Conservation (phyloP, 2,113 vertebrate species). For the rat (Rattus norvegicus) region GRCr8 NC_086024.1:122482001-122482500, state of each 20-base stretch:
- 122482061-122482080: background rate
- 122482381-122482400: no score
- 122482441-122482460: no score
- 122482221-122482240: background rate
- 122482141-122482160: background rate
- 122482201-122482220: background rate
- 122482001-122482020: constrained; percentile 31
- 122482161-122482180: background rate
- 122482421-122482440: no score
- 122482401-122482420: no score
- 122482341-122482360: no score
- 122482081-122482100: background rate
- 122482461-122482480: no score
- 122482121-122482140: background rate
- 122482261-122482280: no score
- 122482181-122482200: background rate
- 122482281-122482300: no score
- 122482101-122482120: background rate
- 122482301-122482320: no score
- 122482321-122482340: no score
- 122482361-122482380: no score
- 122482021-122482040: constrained; percentile 8
- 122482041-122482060: background rate
- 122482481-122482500: no score
- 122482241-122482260: background rate